A percentile compares a stretch with the other conserved stretches of the same genome.
phyloP scores from a whole-genome alignment of 1,140 invertebrate genomes.

The Drosophila santomea region DNA sequence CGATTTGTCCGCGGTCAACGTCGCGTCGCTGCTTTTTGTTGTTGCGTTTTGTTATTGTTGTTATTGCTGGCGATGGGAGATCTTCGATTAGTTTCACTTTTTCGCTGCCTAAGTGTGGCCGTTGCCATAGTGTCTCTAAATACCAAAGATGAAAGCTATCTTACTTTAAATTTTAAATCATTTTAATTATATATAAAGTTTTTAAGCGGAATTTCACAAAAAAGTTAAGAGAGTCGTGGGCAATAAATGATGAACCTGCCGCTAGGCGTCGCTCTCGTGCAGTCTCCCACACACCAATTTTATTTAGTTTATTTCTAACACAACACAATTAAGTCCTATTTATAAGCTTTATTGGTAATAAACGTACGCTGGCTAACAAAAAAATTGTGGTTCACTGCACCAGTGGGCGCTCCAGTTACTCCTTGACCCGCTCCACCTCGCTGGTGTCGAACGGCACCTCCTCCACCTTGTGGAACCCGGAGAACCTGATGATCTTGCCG shows the following conservation, averaged over 20 bases:
- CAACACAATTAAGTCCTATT: background rate
- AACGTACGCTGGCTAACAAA: background rate
- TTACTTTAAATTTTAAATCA: too few relatives aligned
- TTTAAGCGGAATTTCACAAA: too few relatives aligned
- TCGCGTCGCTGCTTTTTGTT: background rate
- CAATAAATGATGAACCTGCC: too few relatives aligned
- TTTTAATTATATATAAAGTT: too few relatives aligned
- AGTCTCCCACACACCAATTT: too few relatives aligned
- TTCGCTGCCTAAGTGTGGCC: background rate
- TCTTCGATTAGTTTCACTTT: background rate
- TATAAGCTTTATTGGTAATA: conserved; percentile 13
- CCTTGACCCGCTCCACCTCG: conserved; percentile 37
- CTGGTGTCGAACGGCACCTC: conserved; percentile 73
- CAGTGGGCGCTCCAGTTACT: conserved; percentile 18
- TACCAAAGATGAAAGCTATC: background rate
- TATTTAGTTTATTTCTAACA: too few relatives aligned
- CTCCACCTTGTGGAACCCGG: conserved; percentile 72
- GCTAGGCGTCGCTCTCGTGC: too few relatives aligned
- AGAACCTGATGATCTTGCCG: conserved; percentile 82
- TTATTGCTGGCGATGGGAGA: conserved; percentile 12
- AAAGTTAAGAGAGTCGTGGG: too few relatives aligned
- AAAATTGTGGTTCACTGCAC: background rate
- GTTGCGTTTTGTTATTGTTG: conserved; percentile 28
- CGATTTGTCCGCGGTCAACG: background rate
- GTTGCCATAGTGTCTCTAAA: background rate